Evolutionary conservation across 2,888 invertebrate genomes (phyloP).

Genomic region (Cancer borealis): DNA sequence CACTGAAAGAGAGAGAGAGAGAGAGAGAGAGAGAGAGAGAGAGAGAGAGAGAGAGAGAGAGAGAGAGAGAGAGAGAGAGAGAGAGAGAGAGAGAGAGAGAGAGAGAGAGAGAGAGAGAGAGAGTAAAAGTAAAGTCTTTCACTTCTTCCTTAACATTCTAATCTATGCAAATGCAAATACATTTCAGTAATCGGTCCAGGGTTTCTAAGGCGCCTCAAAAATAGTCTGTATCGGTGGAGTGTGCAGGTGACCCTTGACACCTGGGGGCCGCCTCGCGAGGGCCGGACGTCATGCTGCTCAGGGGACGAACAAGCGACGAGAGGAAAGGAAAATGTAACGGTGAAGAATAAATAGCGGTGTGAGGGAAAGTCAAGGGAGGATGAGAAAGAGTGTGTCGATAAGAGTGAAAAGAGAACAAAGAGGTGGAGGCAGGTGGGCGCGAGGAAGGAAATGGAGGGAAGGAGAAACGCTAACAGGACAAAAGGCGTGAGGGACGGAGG

Average conservation of each 20-base stretch:
- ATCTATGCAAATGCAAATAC: not conserved
- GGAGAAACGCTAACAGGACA: constrained; percentile 25
- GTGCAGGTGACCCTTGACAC: not conserved
- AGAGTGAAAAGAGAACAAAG: constrained; percentile 4
- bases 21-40: constrained; percentile 56
- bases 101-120: not conserved
- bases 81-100: not conserved
- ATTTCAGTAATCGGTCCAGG: not conserved
- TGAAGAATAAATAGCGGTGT: constrained; percentile 12
- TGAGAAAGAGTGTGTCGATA: not conserved
- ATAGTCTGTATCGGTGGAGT: not conserved
- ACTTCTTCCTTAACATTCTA: constrained; percentile 20
- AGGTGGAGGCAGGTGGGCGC: not conserved
- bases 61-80: constrained; percentile 17
- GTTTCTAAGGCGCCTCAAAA: not conserved
- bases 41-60: constrained; percentile 52
- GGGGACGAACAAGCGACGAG: constrained; percentile 33
- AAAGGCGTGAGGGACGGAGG: constrained; percentile 29
- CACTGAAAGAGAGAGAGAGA: constrained; percentile 42
- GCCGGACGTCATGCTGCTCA: not conserved
- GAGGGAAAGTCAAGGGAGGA: not conserved
- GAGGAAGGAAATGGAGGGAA: constrained; percentile 16
- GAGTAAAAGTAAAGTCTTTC: too few species aligned
- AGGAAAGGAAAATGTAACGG: constrained; percentile 41
- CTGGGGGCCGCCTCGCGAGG: not conserved